phyloP scores from a whole-genome alignment of 2,888 invertebrate species.

The Plemyria rubiginata region DNA sequence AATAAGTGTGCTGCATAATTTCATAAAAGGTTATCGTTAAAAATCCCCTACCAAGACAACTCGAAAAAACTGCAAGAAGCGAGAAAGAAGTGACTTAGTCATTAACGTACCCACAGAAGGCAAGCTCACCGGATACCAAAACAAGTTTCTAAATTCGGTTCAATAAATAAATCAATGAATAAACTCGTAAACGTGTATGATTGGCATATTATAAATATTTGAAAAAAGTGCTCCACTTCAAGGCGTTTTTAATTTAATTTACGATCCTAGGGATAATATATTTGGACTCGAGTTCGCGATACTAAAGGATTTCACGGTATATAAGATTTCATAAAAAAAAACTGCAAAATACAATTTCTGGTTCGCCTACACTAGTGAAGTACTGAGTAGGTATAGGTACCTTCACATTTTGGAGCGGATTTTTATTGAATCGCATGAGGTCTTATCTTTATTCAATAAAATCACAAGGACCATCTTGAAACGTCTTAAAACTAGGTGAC shows the following conservation, averaged over 20 bases:
- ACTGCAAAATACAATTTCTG: neutral
- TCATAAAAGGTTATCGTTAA: neutral
- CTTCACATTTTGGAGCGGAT: neutral
- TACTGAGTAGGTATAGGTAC: neutral
- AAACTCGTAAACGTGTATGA: conserved; percentile 58
- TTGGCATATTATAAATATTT: conserved; percentile 60
- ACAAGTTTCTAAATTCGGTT: conserved; percentile 52
- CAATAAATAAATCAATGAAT: conserved; percentile 59
- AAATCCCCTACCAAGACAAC: conserved; percentile 20
- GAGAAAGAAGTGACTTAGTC: conserved; percentile 23
- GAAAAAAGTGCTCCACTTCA: conserved; percentile 57
- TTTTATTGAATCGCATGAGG: no score
- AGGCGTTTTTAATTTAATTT: conserved; percentile 49
- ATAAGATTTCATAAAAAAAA: neutral
- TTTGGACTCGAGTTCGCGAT: conserved; percentile 39
- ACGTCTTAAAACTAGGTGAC: no score
- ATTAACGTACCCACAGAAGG: conserved; percentile 34
- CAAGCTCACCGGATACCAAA: conserved; percentile 47
- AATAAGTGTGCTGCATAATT: no score
- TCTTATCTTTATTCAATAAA: no score
- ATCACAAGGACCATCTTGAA: no score
- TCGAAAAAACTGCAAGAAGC: conserved; percentile 10
- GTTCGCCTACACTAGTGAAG: neutral
- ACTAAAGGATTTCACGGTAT: conserved; percentile 10
- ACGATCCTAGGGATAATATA: conserved; percentile 47